Percentiles rank a stretch among this genome's conserved stretches.
These are phyloP conservation scores for Drosophila lowei DNA, from an alignment of 1,140 invertebrate species.

Conservation along the genomic window DNA sequence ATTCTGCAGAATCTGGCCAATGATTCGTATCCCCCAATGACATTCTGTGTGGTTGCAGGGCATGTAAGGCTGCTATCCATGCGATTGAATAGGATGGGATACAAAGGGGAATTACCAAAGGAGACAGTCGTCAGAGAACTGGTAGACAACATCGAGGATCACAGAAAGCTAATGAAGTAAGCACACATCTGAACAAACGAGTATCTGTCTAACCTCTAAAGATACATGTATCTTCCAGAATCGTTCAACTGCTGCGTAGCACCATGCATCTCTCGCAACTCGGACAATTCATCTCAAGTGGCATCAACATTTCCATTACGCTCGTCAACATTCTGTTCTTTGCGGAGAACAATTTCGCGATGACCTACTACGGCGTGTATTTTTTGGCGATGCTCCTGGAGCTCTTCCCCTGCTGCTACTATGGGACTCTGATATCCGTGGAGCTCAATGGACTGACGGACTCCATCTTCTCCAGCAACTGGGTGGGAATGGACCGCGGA, in stretches of 20 bases:
- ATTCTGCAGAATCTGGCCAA: slow-evolving; percentile 54
- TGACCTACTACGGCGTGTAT: slow-evolving; percentile 28
- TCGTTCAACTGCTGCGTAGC: slow-evolving; percentile 28
- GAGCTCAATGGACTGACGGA: slow-evolving; percentile 29
- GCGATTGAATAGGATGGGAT: slow-evolving; percentile 35
- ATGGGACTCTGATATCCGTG: slow-evolving; percentile 32
- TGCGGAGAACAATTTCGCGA: slow-evolving; percentile 21
- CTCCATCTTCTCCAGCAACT: slow-evolving; percentile 46
- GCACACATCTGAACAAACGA: not conserved
- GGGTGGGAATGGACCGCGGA: slow-evolving; percentile 22
- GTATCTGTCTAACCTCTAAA: not conserved
- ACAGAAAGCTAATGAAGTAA: slow-evolving; percentile 52
- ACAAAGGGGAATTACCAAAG: not conserved
- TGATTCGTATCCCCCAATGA: slow-evolving; percentile 53
- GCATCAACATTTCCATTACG: slow-evolving; percentile 37
- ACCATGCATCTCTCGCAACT: slow-evolving; percentile 36
- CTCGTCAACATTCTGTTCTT: slow-evolving; percentile 40
- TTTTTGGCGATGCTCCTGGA: slow-evolving; percentile 39
- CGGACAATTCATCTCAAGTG: slow-evolving; percentile 37
- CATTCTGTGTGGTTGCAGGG: slow-evolving; percentile 50
- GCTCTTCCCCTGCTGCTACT: slow-evolving; percentile 42
- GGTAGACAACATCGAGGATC: slow-evolving; percentile 48
- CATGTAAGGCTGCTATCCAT: slow-evolving; percentile 48
- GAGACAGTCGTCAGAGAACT: slow-evolving; percentile 7
- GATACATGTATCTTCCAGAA: slow-evolving; percentile 23